phyloP scores from a whole-genome alignment of 2,797 vertebrate genomes.

The Macropodus opercularis region DNA sequence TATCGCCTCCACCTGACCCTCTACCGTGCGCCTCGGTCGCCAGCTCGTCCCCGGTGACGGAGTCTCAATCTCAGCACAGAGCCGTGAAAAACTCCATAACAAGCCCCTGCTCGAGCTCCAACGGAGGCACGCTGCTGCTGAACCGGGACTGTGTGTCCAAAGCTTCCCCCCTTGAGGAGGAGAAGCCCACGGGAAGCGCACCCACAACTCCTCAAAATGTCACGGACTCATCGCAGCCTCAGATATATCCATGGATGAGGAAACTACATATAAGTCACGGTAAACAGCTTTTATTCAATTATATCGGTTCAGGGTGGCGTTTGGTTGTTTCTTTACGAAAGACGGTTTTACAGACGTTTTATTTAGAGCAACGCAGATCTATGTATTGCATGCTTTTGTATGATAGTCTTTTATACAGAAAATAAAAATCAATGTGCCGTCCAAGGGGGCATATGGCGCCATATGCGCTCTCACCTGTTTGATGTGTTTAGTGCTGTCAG shows the following conservation, averaged over 20 bases:
- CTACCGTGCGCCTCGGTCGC: constrained; percentile 91
- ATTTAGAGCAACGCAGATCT: not conserved
- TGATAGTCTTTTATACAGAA: not conserved
- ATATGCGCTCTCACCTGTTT: constrained; percentile 53
- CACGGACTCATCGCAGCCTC: constrained; percentile 90
- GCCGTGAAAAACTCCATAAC: constrained; percentile 90
- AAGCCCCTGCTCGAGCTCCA: constrained; percentile 86
- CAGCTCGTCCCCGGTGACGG: constrained; percentile 69
- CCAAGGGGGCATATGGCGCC: constrained; percentile 7
- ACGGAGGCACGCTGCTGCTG: constrained; percentile 83
- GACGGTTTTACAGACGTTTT: not conserved
- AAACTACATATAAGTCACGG: constrained; percentile 99
- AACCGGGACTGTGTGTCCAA: constrained; percentile 91
- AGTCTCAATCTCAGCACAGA: constrained; percentile 82
- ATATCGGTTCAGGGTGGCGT: not conserved
- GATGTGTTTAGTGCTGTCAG: constrained; percentile 18
- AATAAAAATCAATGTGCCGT: not conserved
- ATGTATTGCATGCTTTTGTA: not conserved
- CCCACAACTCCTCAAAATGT: constrained; percentile 90
- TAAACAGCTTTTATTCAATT: constrained; percentile 77
- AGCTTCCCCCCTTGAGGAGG: constrained; percentile 90
- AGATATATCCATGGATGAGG: constrained; percentile 99
- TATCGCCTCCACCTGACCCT: constrained; percentile 91
- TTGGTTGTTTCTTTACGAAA: constrained; percentile 1
- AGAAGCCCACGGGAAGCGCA: constrained; percentile 90